Evolutionary conservation across 2,113 vertebrate species (phyloP).

Genomic region (Sander vitreus): DNA sequence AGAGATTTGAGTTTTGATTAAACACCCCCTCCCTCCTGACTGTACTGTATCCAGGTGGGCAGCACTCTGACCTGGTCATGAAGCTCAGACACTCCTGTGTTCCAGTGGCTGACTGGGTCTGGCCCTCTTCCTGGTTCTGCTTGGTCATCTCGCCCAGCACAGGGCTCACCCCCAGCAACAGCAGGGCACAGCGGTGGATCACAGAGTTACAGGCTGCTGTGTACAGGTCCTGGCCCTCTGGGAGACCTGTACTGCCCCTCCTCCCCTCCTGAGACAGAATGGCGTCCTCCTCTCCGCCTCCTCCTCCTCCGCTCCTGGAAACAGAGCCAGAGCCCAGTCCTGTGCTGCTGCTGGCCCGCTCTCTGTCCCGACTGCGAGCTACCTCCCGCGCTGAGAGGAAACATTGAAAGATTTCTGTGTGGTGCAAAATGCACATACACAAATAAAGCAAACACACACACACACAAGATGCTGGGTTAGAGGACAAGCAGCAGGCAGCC

Average conservation of each 20-base stretch:
- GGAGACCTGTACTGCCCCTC: slow-evolving; percentile 88
- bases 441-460: slow-evolving; percentile 38
- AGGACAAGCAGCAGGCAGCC: slow-evolving; percentile 50
- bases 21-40: not conserved
- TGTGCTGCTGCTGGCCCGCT: slow-evolving; percentile 87
- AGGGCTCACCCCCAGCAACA: slow-evolving; percentile 93
- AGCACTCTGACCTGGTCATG: slow-evolving; percentile 91
- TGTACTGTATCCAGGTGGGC: not conserved
- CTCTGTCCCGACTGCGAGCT: slow-evolving; percentile 92
- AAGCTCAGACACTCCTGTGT: slow-evolving; percentile 88
- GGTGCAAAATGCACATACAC: slow-evolving; percentile 84
- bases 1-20: not conserved
- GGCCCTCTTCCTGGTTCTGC: slow-evolving; percentile 87
- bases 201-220: slow-evolving; percentile 97
- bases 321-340: slow-evolving; percentile 78
- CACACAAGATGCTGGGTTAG: slow-evolving; percentile 66
- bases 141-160: slow-evolving; percentile 88
- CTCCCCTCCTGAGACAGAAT: slow-evolving; percentile 88
- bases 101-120: slow-evolving; percentile 76
- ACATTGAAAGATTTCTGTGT: slow-evolving; percentile 99
- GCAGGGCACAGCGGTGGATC: slow-evolving; percentile 95
- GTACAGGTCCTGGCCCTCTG: slow-evolving; percentile 95
- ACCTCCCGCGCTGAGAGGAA: slow-evolving; percentile 99
- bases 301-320: slow-evolving; percentile 70
- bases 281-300: slow-evolving; percentile 83